Evolutionary conservation across 2,797 vertebrate genomes (phyloP).

Genomic region (Lophotriccus pileatus): DNA sequence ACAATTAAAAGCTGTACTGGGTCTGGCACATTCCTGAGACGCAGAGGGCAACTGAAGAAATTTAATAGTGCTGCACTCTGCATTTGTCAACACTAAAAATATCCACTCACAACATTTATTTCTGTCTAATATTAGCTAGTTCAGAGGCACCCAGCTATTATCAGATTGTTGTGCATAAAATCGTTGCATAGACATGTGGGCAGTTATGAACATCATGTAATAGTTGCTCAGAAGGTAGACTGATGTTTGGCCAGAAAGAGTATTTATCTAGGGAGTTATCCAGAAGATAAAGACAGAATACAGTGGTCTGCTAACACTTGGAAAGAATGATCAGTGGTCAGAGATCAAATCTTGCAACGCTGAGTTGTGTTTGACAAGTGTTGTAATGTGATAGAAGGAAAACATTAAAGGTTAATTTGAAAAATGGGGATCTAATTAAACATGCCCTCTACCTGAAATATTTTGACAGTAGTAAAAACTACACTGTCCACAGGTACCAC

Average conservation of each 20-base stretch:
- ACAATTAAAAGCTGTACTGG: conserved; percentile 50
- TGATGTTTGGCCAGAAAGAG: not conserved
- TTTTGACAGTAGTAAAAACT: not conserved
- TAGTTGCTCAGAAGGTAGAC: not conserved
- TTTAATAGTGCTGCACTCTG: not conserved
- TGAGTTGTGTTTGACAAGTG: not conserved
- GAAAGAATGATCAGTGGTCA: not conserved
- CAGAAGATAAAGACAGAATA: not conserved
- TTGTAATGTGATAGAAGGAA: not conserved
- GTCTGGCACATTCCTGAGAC: conserved; percentile 39
- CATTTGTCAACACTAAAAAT: conserved; percentile 37
- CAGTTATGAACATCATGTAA: not conserved
- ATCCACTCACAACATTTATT: not conserved
- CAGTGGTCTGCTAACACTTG: not conserved
- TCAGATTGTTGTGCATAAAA: not conserved
- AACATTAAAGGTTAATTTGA: not conserved
- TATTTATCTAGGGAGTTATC: not conserved
- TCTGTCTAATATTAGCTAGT: not conserved
- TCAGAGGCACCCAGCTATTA: not conserved
- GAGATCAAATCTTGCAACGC: not conserved
- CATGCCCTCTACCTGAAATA: not conserved
- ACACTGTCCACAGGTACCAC: not conserved
- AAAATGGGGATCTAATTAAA: not conserved
- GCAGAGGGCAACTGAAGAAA: conserved; percentile 38
- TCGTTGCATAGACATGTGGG: not conserved